Evolutionary conservation across 2,797 vertebrate species (phyloP).

Genomic region (Micropoecilia bifurca): DNA sequence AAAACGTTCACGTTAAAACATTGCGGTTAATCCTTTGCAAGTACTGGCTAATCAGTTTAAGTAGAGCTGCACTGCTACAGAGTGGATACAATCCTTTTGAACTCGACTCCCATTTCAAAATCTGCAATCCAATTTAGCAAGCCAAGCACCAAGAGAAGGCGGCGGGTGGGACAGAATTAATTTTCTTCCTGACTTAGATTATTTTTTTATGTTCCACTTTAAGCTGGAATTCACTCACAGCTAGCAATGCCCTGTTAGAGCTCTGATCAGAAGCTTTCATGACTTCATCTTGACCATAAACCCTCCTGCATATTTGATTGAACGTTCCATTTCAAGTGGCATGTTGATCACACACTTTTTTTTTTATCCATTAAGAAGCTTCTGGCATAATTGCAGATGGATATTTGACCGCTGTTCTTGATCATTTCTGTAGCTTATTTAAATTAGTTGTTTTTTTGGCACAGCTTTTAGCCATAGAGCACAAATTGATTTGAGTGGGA

Average conservation of each 20-base stretch:
- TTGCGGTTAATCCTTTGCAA: not conserved
- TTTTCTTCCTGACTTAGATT: not conserved
- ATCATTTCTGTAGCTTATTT: not conserved
- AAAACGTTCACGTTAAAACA: not conserved
- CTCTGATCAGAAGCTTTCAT: not conserved
- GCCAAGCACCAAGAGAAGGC: not conserved
- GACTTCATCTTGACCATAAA: not conserved
- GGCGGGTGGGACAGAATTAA: not conserved
- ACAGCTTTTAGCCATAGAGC: not conserved
- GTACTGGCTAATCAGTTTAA: not conserved
- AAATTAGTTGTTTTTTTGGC: not conserved
- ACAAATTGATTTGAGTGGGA: not conserved
- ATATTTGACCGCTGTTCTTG: not conserved
- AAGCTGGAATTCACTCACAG: not conserved
- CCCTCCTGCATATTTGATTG: not conserved
- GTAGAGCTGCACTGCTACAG: not conserved
- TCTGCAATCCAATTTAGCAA: not conserved
- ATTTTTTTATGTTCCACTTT: not conserved
- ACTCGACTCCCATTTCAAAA: not conserved
- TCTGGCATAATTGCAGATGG: not conserved
- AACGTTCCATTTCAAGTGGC: not conserved
- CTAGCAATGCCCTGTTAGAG: not conserved
- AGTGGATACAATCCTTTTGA: not conserved
- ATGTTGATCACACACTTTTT: not conserved
- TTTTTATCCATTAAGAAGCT: not conserved